Base-by-base conservation (phyloP, 2,888 invertebrate genomes). In the Escarpia spicata region DNA sequence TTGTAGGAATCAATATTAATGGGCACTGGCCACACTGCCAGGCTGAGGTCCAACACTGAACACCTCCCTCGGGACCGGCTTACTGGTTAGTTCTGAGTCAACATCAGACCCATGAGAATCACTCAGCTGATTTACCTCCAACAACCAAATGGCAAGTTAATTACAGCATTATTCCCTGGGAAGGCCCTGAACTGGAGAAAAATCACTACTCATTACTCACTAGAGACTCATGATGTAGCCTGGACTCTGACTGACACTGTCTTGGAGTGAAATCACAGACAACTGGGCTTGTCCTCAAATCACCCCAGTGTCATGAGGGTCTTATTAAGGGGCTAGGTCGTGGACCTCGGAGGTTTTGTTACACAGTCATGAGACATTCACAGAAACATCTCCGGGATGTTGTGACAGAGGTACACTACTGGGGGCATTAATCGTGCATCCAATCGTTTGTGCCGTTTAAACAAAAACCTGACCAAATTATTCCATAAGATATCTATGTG, bases 71-170 rank as follows among this genome's bases (percentile, higher is more conserved):
- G 75, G 75, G 75, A 75, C 75, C 75, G 19, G 75, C 75, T 75
- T 75, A 75, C 75, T n/a, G n/a, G 75, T 75, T 75, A 75, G 75
- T 75, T 75, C 75, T 75, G 75, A 75, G 75, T 75, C n/a, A 75
- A 75, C 75, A 75, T 75, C 75, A 6, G 2, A 75, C 75, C 75
- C 75, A 26, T n/a, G 75, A 26, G 75, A 75, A 4, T 75, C 6
- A 1, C 4, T 26, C 75, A 75, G 75, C 75, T 75, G 75, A 75
- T 75, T 75, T 75, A 75, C 75, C 75, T 26, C 75, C n/a, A 75
- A n/a, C 75, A 19, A 75, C 75, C 75, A 75, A 75, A 75, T 75
- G 75, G 75, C 75, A 75, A 75, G 75, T 75, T 75, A 75, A 75
- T 75, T 75, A 75, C 75, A 75, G 75, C 75, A 75, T 75, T 75